Percentiles rank a stretch among this genome's conserved stretches.
phyloP scores from a whole-genome alignment of 1,140 invertebrate genomes.

The Drosophila saltans region DNA sequence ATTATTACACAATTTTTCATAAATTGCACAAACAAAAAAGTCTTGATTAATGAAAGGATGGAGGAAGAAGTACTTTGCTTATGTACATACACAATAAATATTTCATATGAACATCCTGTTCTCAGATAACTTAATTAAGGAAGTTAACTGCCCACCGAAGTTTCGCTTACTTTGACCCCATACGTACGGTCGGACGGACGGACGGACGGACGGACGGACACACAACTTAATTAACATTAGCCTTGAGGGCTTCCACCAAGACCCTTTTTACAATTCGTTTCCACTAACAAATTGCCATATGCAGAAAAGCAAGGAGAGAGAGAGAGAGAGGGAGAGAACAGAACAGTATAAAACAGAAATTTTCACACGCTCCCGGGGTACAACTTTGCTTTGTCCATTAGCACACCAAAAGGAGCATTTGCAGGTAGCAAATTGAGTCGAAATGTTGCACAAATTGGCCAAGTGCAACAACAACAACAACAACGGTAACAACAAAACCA shows the following conservation, averaged over 20 bases:
- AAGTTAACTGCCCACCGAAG: slow-evolving; percentile 13
- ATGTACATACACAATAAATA: neutral
- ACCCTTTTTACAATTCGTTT: slow-evolving; percentile 36
- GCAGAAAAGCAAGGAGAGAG: slow-evolving; percentile 18
- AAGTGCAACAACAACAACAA: slow-evolving; percentile 25
- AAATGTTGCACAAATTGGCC: slow-evolving; percentile 27
- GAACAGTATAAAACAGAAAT: slow-evolving; percentile 32
- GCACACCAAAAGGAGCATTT: slow-evolving; percentile 34
- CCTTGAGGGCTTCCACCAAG: slow-evolving; percentile 31
- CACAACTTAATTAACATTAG: slow-evolving; percentile 59
- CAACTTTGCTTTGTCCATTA: slow-evolving; percentile 46
- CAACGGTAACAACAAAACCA: slow-evolving; percentile 23
- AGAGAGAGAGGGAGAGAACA: neutral
- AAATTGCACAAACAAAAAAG: too few relatives aligned
- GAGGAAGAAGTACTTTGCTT: neutral
- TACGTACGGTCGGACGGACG: neutral
- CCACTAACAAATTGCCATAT: slow-evolving; percentile 40
- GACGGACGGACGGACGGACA: slow-evolving; percentile 4
- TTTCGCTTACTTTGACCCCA: neutral
- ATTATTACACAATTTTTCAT: too few relatives aligned
- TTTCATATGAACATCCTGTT: slow-evolving; percentile 17
- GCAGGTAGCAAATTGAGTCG: slow-evolving; percentile 21
- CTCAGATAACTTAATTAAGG: slow-evolving; percentile 20
- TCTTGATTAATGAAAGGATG: neutral
- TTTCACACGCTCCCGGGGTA: slow-evolving; percentile 51